phyloP scores from a whole-genome alignment of 2,113 vertebrate genomes.

The Oncorhynchus tshawytscha region DNA sequence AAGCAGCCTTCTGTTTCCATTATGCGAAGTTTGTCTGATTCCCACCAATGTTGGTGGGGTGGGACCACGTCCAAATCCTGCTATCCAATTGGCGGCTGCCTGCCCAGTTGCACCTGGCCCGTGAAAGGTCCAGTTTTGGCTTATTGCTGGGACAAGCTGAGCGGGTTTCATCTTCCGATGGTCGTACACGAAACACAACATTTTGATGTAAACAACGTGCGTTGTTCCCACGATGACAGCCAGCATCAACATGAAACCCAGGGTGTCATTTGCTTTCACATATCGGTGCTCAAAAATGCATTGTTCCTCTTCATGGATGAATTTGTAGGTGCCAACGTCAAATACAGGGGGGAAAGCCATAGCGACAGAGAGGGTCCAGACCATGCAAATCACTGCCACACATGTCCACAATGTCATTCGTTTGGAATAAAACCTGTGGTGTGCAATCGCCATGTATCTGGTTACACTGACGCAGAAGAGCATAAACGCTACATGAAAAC shows the following conservation, averaged over 20 bases:
- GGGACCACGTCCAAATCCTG: constrained; percentile 92
- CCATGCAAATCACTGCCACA: constrained; percentile 89
- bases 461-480: constrained; percentile 94
- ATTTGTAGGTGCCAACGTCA: constrained; percentile 89
- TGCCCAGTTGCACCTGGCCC: constrained; percentile 94
- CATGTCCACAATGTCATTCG: constrained; percentile 92
- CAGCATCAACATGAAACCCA: constrained; percentile 94
- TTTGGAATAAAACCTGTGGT: constrained; percentile 94
- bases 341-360: constrained; percentile 95
- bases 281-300: constrained; percentile 95
- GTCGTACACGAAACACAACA: constrained; percentile 93
- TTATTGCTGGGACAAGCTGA: constrained; percentile 91
- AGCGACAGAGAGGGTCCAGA: constrained; percentile 91
- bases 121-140: constrained; percentile 98
- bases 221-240: constrained; percentile 88
- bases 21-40: constrained; percentile 85
- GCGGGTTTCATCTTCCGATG: constrained; percentile 97
- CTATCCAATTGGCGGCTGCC: constrained; percentile 96
- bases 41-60: constrained; percentile 94
- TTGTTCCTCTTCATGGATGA: constrained; percentile 90
- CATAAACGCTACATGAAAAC: constrained; percentile 94
- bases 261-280: constrained; percentile 89
- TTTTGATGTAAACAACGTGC: constrained; percentile 91
- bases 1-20: constrained; percentile 86
- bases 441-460: constrained; percentile 95